These are phyloP conservation scores for Aplochiton taeniatus DNA, from an alignment of 2,797 vertebrate species.

Conservation along the genomic window DNA sequence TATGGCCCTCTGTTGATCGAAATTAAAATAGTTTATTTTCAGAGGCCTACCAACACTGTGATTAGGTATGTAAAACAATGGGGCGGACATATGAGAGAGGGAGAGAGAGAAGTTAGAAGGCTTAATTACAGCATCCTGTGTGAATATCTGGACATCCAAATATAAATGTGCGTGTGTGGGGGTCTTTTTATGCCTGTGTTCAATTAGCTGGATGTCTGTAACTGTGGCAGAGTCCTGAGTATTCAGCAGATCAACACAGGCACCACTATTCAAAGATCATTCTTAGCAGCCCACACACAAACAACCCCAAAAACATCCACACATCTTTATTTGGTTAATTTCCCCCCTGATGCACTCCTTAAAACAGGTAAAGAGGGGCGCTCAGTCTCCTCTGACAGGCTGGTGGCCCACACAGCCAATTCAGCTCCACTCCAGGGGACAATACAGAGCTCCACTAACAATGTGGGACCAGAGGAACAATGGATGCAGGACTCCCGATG, in stretches of 20 bases:
- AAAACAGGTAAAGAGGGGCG: too few relatives aligned
- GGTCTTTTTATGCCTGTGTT: not conserved
- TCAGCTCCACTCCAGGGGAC: slow-evolving; percentile 44
- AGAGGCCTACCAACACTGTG: slow-evolving; percentile 49
- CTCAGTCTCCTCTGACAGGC: not conserved
- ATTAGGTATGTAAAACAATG: slow-evolving; percentile 61
- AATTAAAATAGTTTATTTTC: slow-evolving; percentile 44
- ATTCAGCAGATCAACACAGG: not conserved
- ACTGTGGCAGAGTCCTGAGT: too few relatives aligned
- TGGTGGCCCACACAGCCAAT: slow-evolving; percentile 38
- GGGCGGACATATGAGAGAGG: slow-evolving; percentile 15
- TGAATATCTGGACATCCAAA: slow-evolving; percentile 41
- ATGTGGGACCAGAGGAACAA: slow-evolving; percentile 51
- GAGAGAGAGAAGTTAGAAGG: slow-evolving; percentile 24
- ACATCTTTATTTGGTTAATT: too few relatives aligned
- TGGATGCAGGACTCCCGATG: slow-evolving; percentile 59
- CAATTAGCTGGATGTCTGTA: too few relatives aligned
- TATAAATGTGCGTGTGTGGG: slow-evolving; percentile 11
- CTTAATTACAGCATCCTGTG: slow-evolving; percentile 61
- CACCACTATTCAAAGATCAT: too few relatives aligned
- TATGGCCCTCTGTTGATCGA: slow-evolving; percentile 39
- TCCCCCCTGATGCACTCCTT: too few relatives aligned
- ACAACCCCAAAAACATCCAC: too few relatives aligned
- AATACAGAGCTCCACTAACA: slow-evolving; percentile 49
- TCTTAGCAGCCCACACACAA: too few relatives aligned